These are phyloP conservation scores for Echiichthys vipera DNA, from an alignment of 2,797 vertebrate genomes.

Conservation along the genomic window DNA sequence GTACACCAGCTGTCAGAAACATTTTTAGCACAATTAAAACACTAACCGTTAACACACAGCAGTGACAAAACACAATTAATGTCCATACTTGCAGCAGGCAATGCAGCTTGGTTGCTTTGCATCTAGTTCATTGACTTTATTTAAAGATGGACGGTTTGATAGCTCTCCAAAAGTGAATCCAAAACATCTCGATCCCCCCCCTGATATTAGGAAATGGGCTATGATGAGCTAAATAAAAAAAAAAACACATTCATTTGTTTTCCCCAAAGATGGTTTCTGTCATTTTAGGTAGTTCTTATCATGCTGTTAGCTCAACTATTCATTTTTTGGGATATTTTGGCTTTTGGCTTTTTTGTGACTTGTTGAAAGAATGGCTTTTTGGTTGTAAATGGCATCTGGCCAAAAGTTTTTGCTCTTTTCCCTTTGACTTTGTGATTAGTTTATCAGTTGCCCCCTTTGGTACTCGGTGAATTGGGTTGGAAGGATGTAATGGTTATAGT, in stretches of 20 bases:
- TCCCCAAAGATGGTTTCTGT: too few relatives aligned
- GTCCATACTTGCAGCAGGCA: background rate
- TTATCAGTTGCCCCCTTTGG: background rate
- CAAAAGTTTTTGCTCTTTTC: background rate
- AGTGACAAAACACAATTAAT: background rate
- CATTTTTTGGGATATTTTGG: too few relatives aligned
- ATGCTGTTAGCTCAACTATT: too few relatives aligned
- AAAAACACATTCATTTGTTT: too few relatives aligned
- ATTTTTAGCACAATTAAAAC: background rate
- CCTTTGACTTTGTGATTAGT: background rate
- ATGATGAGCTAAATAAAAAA: too few relatives aligned
- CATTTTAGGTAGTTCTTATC: too few relatives aligned
- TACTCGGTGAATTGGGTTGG: background rate
- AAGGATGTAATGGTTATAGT: background rate
- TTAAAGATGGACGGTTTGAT: too few relatives aligned
- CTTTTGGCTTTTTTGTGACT: too few relatives aligned
- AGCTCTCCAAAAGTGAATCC: too few relatives aligned
- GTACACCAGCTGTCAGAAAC: slow-evolving; percentile 24
- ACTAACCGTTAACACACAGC: background rate
- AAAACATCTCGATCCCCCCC: too few relatives aligned
- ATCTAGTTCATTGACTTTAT: too few relatives aligned
- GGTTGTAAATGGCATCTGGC: background rate
- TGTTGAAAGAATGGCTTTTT: background rate
- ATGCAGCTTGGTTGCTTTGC: background rate
- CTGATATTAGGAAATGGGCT: too few relatives aligned